Conservation (phyloP, 1,140 invertebrate species). For the Drosophila kohkoa region DNA sequence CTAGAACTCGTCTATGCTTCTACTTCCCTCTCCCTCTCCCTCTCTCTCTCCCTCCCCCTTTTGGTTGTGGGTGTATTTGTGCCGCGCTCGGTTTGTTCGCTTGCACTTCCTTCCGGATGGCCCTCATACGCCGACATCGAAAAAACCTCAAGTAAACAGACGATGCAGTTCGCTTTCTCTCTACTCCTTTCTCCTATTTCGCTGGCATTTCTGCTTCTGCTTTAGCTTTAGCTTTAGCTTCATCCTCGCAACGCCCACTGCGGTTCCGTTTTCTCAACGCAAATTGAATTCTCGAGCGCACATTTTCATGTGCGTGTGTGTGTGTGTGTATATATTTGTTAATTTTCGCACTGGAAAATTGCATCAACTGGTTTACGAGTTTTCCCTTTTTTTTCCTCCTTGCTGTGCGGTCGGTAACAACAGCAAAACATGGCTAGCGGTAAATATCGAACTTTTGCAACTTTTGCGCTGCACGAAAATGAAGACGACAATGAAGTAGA, state of each 20-base stretch:
- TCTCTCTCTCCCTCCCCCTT: conserved; percentile 3
- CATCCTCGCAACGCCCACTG: not conserved
- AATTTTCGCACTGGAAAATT: conserved; percentile 79
- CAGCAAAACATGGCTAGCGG: conserved; percentile 22
- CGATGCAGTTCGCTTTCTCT: conserved; percentile 22
- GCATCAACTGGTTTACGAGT: conserved; percentile 70
- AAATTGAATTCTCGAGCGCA: conserved; percentile 78
- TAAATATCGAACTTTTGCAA: conserved; percentile 32
- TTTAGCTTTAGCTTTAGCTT: no score
- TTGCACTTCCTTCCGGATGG: conserved; percentile 77
- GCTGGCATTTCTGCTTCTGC: not conserved
- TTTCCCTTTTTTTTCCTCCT: not conserved
- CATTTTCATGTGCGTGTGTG: conserved; percentile 59
- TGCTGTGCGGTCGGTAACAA: conserved; percentile 25
- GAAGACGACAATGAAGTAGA: not conserved
- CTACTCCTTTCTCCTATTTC: not conserved
- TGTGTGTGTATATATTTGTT: conserved; percentile 65
- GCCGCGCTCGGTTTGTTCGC: conserved; percentile 72
- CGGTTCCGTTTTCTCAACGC: conserved; percentile 58
- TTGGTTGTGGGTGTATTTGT: conserved; percentile 56
- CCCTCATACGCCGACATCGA: conserved; percentile 42
- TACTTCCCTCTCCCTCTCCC: no score
- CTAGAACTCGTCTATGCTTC: not conserved
- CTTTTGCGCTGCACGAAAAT: conserved; percentile 1
- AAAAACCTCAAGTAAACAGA: conserved; percentile 78